Evolutionary conservation across 2,888 invertebrate genomes (phyloP).

Genomic region (Mythimna lalbum): DNA sequence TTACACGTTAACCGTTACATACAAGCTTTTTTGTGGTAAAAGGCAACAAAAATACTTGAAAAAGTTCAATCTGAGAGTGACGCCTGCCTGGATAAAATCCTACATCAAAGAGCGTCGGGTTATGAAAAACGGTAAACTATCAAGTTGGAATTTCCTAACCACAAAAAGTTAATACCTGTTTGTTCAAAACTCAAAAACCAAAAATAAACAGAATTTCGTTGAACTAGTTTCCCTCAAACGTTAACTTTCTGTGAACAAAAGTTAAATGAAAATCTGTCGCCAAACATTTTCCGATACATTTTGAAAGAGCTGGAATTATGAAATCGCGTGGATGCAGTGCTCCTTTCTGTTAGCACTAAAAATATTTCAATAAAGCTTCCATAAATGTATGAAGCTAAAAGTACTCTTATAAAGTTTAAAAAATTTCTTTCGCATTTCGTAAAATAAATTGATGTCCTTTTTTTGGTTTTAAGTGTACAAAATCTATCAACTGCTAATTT

Average conservation of each 20-base stretch:
- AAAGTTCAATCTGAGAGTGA: neutral
- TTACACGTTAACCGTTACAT: neutral
- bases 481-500: neutral
- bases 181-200: slow-evolving; percentile 55
- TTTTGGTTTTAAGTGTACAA: neutral
- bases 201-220: slow-evolving; percentile 48
- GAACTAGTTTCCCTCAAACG: slow-evolving; percentile 52
- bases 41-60: slow-evolving; percentile 1
- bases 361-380: neutral
- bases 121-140: slow-evolving; percentile 9
- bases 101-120: neutral
- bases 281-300: slow-evolving; percentile 34
- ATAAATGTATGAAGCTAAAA: too few relatives aligned
- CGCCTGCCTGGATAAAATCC: neutral
- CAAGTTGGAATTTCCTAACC: slow-evolving; percentile 34
- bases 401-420: neutral
- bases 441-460: neutral
- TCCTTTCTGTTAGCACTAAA: neutral
- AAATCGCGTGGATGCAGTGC: neutral
- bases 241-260: slow-evolving; percentile 56
- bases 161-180: slow-evolving; percentile 49
- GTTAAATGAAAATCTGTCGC: slow-evolving; percentile 62
- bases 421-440: neutral
- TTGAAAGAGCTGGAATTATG: slow-evolving; percentile 12
- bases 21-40: neutral